These are phyloP conservation scores for Mythimna loreyi DNA, from an alignment of 2,888 invertebrate genomes.

Conservation along the genomic window DNA sequence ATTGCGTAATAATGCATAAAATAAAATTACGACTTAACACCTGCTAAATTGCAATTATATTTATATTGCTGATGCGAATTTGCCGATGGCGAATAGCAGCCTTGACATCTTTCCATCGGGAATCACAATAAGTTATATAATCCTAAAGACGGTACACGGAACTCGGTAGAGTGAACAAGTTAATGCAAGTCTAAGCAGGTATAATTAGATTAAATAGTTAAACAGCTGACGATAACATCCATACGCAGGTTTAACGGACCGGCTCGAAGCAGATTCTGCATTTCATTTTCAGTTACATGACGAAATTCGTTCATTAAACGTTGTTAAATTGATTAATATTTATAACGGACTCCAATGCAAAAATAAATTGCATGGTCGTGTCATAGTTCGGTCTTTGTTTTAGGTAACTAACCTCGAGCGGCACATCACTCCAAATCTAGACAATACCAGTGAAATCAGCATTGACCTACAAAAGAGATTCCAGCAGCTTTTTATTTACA, in stretches of 20 bases:
- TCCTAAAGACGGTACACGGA: slow-evolving; percentile 57
- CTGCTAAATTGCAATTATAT: slow-evolving; percentile 67
- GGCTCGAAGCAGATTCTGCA: neutral
- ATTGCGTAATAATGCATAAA: slow-evolving; percentile 66
- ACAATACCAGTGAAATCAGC: slow-evolving; percentile 68
- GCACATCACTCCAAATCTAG: slow-evolving; percentile 63
- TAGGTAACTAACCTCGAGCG: slow-evolving; percentile 56
- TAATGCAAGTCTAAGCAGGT: slow-evolving; percentile 42
- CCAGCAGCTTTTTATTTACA: slow-evolving; percentile 48
- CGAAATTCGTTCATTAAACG: slow-evolving; percentile 1
- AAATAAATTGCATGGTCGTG: slow-evolving; percentile 20
- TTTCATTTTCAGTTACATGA: slow-evolving; percentile 22
- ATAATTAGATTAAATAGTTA: slow-evolving; percentile 37
- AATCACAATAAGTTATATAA: slow-evolving; percentile 60
- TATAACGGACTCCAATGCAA: slow-evolving; percentile 8
- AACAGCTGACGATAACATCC: slow-evolving; percentile 28
- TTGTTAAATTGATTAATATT: slow-evolving; percentile 25
- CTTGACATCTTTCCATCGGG: slow-evolving; percentile 74
- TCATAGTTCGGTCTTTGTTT: slow-evolving; percentile 36
- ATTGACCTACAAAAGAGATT: slow-evolving; percentile 73
- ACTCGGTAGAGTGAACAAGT: slow-evolving; percentile 44
- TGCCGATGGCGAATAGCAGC: slow-evolving; percentile 59
- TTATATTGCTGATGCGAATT: slow-evolving; percentile 59
- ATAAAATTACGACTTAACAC: slow-evolving; percentile 68
- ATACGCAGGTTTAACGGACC: slow-evolving; percentile 24